phyloP scores from a whole-genome alignment of 2,888 invertebrate species.

The Morpho helenor region DNA sequence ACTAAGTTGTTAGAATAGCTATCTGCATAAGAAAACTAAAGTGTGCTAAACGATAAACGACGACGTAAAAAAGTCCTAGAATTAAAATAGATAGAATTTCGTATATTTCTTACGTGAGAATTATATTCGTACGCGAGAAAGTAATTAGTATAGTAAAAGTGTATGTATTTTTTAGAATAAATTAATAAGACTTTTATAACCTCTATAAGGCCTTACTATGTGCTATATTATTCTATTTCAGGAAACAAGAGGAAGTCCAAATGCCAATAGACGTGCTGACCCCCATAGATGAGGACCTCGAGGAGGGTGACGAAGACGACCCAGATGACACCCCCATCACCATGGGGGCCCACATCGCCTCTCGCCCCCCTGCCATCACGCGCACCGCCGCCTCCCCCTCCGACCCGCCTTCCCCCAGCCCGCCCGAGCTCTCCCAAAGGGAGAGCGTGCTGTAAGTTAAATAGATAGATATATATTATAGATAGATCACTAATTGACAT shows the following conservation, averaged over 20 bases:
- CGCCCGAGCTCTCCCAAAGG: constrained; percentile 76
- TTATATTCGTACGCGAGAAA: no score
- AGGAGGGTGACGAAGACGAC: constrained; percentile 86
- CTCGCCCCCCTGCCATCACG: constrained; percentile 84
- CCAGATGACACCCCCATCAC: constrained; percentile 84
- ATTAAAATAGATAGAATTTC: no score
- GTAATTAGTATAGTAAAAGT: no score
- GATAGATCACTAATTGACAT: constrained; percentile 1
- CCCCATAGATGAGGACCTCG: constrained; percentile 88
- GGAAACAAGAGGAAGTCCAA: constrained; percentile 79
- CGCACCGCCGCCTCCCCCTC: constrained; percentile 86
- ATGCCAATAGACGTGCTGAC: constrained; percentile 85
- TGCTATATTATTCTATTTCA: constrained; percentile 34
- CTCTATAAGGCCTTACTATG: no score
- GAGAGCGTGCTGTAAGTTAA: constrained; percentile 82
- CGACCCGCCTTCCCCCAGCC: constrained; percentile 61
- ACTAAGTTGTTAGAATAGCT: no score
- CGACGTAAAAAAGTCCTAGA: no score
- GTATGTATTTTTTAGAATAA: no score
- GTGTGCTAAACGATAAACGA: no score
- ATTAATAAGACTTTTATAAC: no score
- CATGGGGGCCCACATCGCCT: constrained; percentile 68
- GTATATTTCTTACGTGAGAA: no score
- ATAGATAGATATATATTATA: background rate
- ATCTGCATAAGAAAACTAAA: no score